A percentile compares a stretch with the other conserved stretches of the same genome.
phyloP scores from a whole-genome alignment of 2,797 vertebrate genomes.

The Yasuhikotakia modesta region DNA sequence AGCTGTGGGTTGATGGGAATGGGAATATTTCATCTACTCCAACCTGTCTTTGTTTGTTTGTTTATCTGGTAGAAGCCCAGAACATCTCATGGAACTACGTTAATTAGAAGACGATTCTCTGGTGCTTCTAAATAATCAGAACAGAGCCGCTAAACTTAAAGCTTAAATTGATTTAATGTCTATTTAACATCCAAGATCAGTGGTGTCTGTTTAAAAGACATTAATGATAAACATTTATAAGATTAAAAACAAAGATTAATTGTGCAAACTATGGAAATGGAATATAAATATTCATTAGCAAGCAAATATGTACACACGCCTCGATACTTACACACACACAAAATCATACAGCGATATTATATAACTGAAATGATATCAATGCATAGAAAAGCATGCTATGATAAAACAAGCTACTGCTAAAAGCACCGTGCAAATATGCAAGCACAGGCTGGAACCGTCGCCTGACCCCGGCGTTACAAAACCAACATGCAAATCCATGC shows the following conservation, averaged over 20 bases:
- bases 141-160: background rate
- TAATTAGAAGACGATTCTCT: background rate
- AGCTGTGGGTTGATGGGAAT: conserved; percentile 6
- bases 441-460: conserved; percentile 19
- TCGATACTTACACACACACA: no score
- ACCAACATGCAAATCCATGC: conserved; percentile 53
- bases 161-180: conserved; percentile 4
- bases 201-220: background rate
- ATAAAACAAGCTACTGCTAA: conserved; percentile 15
- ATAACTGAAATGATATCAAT: conserved; percentile 11
- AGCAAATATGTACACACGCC: background rate
- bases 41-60: background rate
- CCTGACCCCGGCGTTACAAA: conserved; percentile 48
- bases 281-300: background rate
- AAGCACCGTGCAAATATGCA: conserved; percentile 18
- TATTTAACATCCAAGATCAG: conserved; percentile 16
- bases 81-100: background rate
- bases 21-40: conserved; percentile 9
- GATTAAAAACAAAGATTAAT: background rate
- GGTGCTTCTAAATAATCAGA: conserved; percentile 2
- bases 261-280: background rate
- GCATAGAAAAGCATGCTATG: conserved; percentile 26
- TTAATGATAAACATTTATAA: conserved; percentile 11
- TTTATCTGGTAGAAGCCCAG: conserved; percentile 8
- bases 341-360: no score